Evolutionary conservation across 2,888 invertebrate species (phyloP).

Genomic region (Spialia ferax): DNA sequence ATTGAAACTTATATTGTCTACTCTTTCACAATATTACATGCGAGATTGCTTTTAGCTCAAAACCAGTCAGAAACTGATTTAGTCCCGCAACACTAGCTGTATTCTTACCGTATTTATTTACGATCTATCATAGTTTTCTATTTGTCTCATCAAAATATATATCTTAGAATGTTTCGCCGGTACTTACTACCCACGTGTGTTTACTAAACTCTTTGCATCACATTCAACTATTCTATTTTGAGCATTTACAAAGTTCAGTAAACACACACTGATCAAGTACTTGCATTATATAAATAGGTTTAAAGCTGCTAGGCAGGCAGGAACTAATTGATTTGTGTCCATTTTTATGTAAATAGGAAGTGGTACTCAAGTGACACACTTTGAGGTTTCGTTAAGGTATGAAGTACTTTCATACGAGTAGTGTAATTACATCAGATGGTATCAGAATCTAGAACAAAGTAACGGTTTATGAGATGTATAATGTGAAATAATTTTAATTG

Average conservation of each 20-base stretch:
- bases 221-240: conserved; percentile 16
- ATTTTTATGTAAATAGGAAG: conserved; percentile 38
- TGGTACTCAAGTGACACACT: conserved; percentile 13
- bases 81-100: not conserved
- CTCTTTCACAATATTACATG: too few species aligned
- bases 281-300: not conserved
- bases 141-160: not conserved
- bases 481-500: conserved; percentile 68
- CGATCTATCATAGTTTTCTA: not conserved
- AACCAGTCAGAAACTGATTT: too few species aligned
- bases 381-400: conserved; percentile 62
- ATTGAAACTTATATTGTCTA: too few species aligned
- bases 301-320: conserved; percentile 28
- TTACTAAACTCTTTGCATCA: conserved; percentile 17
- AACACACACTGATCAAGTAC: conserved; percentile 18
- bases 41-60: too few species aligned
- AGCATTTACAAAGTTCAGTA: conserved; percentile 18
- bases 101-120: not conserved
- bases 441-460: conserved; percentile 74
- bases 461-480: conserved; percentile 66
- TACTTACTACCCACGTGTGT: conserved; percentile 16
- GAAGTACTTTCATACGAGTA: conserved; percentile 66
- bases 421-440: conserved; percentile 68
- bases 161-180: not conserved
- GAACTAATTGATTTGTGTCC: conserved; percentile 32